Evolutionary conservation across 1,140 invertebrate genomes (phyloP).

Genomic region (Lepidurus couesii): DNA sequence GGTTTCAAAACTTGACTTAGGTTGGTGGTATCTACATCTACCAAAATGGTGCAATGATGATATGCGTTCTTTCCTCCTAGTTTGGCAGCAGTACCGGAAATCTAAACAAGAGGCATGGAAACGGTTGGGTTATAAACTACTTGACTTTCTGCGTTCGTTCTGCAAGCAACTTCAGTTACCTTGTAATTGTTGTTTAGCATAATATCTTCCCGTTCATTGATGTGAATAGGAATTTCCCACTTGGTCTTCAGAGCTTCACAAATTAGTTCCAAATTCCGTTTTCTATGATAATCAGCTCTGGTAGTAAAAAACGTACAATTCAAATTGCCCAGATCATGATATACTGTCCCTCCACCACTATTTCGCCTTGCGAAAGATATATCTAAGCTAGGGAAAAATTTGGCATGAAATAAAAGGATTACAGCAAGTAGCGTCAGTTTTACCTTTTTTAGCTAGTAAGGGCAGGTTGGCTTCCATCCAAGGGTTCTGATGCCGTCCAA

Average conservation of each 20-base stretch:
- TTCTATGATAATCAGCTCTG: constrained; percentile 68
- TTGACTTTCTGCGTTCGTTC: not conserved
- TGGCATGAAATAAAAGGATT: not conserved
- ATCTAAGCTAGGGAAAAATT: constrained; percentile 36
- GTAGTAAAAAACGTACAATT: constrained; percentile 86
- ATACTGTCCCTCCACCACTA: constrained; percentile 95
- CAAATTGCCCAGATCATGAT: constrained; percentile 88
- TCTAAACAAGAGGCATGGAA: constrained; percentile 46
- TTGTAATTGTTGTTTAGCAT: constrained; percentile 72
- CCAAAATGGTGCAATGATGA: constrained; percentile 89
- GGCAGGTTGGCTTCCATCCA: constrained; percentile 81
- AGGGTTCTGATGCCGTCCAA: constrained; percentile 94
- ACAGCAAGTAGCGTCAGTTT: not conserved
- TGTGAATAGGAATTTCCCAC: constrained; percentile 66
- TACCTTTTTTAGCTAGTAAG: constrained; percentile 51
- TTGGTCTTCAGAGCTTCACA: constrained; percentile 67
- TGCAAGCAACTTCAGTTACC: constrained; percentile 50
- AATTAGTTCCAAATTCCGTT: constrained; percentile 77
- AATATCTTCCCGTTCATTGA: constrained; percentile 76
- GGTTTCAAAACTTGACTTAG: constrained; percentile 49
- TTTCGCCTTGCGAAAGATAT: constrained; percentile 75
- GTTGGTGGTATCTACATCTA: constrained; percentile 69
- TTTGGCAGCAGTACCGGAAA: constrained; percentile 89
- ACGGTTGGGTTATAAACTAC: constrained; percentile 20
- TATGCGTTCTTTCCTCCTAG: constrained; percentile 76